phyloP scores from a whole-genome alignment of 2,888 invertebrate genomes.

The Apamea sordens region DNA sequence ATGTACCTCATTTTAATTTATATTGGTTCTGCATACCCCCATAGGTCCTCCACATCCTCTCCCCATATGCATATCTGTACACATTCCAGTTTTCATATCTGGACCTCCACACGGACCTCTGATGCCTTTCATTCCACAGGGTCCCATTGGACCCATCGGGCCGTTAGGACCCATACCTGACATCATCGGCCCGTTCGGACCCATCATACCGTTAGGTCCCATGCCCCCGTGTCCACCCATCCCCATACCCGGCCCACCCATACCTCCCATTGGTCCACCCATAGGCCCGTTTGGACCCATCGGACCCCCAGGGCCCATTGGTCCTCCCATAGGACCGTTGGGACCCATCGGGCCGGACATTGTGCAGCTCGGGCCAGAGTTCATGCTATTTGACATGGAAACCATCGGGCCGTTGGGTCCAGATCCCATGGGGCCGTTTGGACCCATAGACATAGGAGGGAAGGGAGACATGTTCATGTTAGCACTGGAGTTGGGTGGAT shows the following conservation, averaged over 20 bases:
- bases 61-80: conserved; percentile 89
- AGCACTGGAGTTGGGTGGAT: conserved; percentile 84
- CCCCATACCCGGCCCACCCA: conserved; percentile 80
- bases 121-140: conserved; percentile 88
- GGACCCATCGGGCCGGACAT: conserved; percentile 86
- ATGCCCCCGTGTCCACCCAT: conserved; percentile 83
- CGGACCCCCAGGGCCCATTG: conserved; percentile 81
- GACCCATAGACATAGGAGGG: conserved; percentile 85
- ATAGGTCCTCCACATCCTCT: conserved; percentile 89
- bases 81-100: conserved; percentile 89
- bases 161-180: conserved; percentile 86
- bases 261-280: conserved; percentile 83
- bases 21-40: conserved; percentile 81
- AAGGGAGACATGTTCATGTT: conserved; percentile 85
- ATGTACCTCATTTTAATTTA: neutral
- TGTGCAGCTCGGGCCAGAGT: conserved; percentile 87
- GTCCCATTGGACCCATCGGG: conserved; percentile 89
- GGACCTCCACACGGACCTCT: conserved; percentile 88
- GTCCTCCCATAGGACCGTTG: conserved; percentile 78
- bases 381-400: conserved; percentile 86
- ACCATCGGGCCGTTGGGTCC: conserved; percentile 88
- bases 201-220: conserved; percentile 88
- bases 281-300: conserved; percentile 79
- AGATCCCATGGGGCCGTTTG: conserved; percentile 85
- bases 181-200: conserved; percentile 89